Percentiles rank a stretch among this genome's conserved stretches.
These are phyloP conservation scores for Samia ricini DNA, from an alignment of 1,140 invertebrate species.

Conservation along the genomic window DNA sequence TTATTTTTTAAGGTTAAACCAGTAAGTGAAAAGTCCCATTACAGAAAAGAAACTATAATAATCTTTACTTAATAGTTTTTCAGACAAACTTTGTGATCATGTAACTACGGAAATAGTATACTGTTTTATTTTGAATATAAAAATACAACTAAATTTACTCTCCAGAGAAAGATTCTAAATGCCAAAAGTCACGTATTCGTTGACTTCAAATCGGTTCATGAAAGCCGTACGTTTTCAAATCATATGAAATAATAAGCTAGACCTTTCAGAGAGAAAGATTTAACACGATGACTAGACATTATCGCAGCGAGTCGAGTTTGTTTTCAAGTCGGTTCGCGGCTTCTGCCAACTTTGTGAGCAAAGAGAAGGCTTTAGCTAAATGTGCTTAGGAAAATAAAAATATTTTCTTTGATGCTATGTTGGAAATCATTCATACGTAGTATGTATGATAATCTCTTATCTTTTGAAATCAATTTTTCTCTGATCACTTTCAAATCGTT, in stretches of 20 bases:
- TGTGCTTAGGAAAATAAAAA: not conserved
- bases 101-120: too few species aligned
- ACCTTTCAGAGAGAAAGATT: not conserved
- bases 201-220: not conserved
- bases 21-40: too few species aligned
- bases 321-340: not conserved
- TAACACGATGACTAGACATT: not conserved
- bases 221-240: not conserved
- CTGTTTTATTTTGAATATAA: too few species aligned
- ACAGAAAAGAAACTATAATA: too few species aligned
- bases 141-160: not conserved
- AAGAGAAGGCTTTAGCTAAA: not conserved
- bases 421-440: not conserved
- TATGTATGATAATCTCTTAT: not conserved
- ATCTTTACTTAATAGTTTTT: too few species aligned
- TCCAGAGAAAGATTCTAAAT: not conserved
- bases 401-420: not conserved
- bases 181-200: not conserved
- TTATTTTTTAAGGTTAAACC: too few species aligned
- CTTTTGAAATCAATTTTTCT: not conserved
- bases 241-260: not conserved
- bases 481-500: too few species aligned
- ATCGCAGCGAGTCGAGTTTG: not conserved
- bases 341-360: not conserved
- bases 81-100: too few species aligned